Percentiles rank a stretch among this genome's conserved stretches.
These are phyloP conservation scores for Troglohyphantes excavatus DNA, from an alignment of 2,888 invertebrate species.

Conservation along the genomic window DNA sequence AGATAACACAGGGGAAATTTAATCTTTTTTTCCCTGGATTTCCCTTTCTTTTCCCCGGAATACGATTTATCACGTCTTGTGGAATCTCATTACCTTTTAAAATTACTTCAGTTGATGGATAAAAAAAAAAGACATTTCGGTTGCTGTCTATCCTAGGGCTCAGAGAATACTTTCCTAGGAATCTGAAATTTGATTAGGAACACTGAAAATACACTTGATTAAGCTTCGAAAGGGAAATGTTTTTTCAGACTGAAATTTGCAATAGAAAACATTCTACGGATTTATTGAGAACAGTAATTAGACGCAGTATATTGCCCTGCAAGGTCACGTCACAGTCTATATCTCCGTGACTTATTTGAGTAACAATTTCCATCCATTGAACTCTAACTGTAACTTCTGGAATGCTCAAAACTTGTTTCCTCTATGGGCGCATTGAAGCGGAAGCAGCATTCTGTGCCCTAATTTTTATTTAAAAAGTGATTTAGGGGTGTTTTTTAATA, in stretches of 20 bases:
- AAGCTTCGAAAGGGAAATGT: background rate
- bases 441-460: too few species aligned
- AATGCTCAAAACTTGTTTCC: too few species aligned
- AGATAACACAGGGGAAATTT: constrained; percentile 29
- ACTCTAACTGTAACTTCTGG: too few species aligned
- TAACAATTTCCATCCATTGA: too few species aligned
- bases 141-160: background rate
- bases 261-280: background rate
- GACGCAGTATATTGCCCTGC: too few species aligned
- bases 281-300: background rate
- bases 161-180: background rate
- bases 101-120: constrained; percentile 36
- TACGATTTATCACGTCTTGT: constrained; percentile 57
- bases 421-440: too few species aligned
- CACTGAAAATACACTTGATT: constrained; percentile 9
- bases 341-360: too few species aligned
- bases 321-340: too few species aligned
- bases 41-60: constrained; percentile 25
- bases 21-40: constrained; percentile 48
- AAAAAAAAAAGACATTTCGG: background rate
- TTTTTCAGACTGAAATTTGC: background rate
- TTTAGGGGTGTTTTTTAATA: too few species aligned
- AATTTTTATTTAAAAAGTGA: too few species aligned
- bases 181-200: constrained; percentile 18
- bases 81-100: constrained; percentile 66